Evolutionary conservation across 1,140 invertebrate genomes (phyloP).

Genomic region (Drosophila parvula): DNA sequence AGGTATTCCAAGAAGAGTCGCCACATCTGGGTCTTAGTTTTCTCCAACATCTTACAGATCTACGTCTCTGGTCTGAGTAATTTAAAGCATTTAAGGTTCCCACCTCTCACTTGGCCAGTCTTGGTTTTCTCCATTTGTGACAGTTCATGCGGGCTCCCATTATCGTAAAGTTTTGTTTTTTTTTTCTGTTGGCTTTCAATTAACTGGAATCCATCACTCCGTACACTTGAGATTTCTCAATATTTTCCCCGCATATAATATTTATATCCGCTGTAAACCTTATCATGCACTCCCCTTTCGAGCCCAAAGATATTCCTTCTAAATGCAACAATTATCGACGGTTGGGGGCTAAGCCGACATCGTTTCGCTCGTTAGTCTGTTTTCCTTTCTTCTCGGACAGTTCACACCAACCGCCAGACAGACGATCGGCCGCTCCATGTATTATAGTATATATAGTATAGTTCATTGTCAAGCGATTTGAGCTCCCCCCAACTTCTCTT

Average conservation of each 20-base stretch:
- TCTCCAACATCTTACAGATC: conserved; percentile 8
- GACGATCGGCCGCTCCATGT: conserved; percentile 9
- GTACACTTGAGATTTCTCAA: conserved; percentile 1
- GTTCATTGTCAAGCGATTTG: conserved; percentile 48
- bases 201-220: conserved; percentile 17
- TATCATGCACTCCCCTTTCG: conserved; percentile 13
- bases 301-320: conserved; percentile 14
- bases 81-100: conserved; percentile 28
- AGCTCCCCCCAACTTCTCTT: neutral
- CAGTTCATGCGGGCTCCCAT: conserved; percentile 43
- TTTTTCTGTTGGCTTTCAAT: conserved; percentile 24
- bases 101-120: conserved; percentile 20
- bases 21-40: conserved; percentile 3
- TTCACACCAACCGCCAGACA: conserved; percentile 31
- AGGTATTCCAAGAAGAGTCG: conserved; percentile 12
- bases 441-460: conserved; percentile 46
- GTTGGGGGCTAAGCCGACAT: conserved; percentile 11
- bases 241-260: conserved; percentile 5
- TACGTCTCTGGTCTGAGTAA: conserved; percentile 17
- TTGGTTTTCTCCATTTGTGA: conserved; percentile 34
- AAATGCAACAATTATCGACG: conserved; percentile 33
- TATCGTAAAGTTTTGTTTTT: conserved; percentile 8
- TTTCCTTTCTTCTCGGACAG: conserved; percentile 22
- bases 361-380: conserved; percentile 31
- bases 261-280: conserved; percentile 4